Percentiles rank a stretch among this genome's conserved stretches.
Conservation (phyloP, 2,113 vertebrate species). For the Leptodactylus fuscus region DNA sequence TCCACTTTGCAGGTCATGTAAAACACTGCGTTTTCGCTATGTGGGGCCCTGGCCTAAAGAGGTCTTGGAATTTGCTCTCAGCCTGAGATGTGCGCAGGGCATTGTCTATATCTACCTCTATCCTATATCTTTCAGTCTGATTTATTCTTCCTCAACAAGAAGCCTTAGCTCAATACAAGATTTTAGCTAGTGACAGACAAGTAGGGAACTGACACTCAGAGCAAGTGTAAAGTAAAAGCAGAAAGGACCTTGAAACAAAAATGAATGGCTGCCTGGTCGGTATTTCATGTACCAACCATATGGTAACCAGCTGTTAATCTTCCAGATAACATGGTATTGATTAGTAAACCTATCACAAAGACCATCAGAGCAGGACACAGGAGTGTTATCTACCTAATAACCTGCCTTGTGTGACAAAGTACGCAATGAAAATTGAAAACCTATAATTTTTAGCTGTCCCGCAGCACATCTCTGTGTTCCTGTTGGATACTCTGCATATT, state of each 20-base stretch:
- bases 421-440: conserved; percentile 53
- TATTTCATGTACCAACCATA: conserved; percentile 49
- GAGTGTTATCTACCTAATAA: conserved; percentile 58
- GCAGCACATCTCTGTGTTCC: no score
- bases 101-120: not conserved
- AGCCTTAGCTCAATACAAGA: not conserved
- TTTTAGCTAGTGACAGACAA: conserved; percentile 18
- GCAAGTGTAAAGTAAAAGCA: conserved; percentile 25
- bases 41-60: no score
- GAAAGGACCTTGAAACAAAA: conserved; percentile 48
- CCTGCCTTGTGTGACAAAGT: conserved; percentile 56
- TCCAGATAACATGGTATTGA: conserved; percentile 55
- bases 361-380: conserved; percentile 52
- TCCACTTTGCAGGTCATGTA: no score
- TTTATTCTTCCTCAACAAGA: not conserved
- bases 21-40: no score
- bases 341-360: conserved; percentile 55
- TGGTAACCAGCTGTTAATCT: conserved; percentile 51
- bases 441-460: conserved; percentile 37
- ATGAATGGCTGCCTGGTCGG: conserved; percentile 39
- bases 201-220: not conserved
- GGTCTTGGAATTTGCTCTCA: not conserved
- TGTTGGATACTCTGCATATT: not conserved
- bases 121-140: not conserved
- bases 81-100: not conserved